A percentile compares a stretch with the other conserved stretches of the same genome.
Conservation (phyloP, 2,888 invertebrate genomes). For the Euzophera pinguis region DNA sequence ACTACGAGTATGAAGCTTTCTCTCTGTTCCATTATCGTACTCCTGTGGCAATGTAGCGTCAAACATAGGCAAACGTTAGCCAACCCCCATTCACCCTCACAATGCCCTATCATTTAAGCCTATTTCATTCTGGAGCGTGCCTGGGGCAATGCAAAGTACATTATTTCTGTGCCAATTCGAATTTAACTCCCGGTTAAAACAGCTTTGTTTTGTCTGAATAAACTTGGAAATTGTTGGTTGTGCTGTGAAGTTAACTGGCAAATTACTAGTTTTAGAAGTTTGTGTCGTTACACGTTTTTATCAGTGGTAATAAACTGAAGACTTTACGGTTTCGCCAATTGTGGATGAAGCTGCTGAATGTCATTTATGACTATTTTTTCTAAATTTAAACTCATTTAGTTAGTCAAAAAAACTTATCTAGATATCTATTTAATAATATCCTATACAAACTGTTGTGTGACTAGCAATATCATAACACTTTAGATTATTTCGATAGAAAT, state of each 20-base stretch:
- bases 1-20: too few species aligned
- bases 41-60: neutral
- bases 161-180: constrained; percentile 1
- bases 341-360: too few species aligned
- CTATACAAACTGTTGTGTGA: too few species aligned
- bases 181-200: neutral
- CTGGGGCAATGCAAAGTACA: neutral
- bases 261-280: neutral
- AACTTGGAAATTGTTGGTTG: neutral
- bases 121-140: neutral
- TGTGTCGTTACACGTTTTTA: neutral
- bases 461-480: too few species aligned
- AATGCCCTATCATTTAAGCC: constrained; percentile 3
- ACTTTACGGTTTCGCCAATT: too few species aligned
- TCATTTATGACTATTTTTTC: too few species aligned
- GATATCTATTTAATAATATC: too few species aligned
- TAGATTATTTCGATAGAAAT: too few species aligned
- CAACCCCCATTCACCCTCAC: neutral
- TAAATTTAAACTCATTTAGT: too few species aligned
- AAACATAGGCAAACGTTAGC: constrained; percentile 1
- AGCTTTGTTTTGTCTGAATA: neutral
- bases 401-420: too few species aligned
- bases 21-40: neutral
- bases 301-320: too few species aligned
- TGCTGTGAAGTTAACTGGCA: neutral